These are phyloP conservation scores for Triops longicaudatus DNA, from an alignment of 1,140 invertebrate genomes.

Conservation along the genomic window DNA sequence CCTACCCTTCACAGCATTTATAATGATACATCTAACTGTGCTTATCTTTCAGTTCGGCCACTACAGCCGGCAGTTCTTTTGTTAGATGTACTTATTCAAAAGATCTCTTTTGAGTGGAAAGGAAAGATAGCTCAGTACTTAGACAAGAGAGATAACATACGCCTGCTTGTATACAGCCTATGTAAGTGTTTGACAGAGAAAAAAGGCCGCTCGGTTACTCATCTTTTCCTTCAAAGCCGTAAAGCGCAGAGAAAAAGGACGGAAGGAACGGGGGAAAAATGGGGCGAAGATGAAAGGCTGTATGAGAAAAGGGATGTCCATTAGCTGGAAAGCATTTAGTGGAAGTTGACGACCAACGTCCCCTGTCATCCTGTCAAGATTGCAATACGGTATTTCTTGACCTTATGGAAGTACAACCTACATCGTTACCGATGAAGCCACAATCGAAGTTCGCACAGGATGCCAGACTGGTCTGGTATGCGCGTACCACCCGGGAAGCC, in stretches of 20 bases:
- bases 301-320: background rate
- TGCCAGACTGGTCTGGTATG: background rate
- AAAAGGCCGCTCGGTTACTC: background rate
- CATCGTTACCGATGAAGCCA: background rate
- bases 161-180: background rate
- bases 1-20: background rate
- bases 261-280: background rate
- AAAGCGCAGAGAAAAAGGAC: background rate
- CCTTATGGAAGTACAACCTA: background rate
- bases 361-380: background rate
- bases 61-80: background rate
- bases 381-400: background rate
- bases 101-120: background rate
- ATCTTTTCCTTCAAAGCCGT: background rate
- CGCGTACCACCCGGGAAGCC: background rate
- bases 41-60: background rate
- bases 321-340: background rate
- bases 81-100: background rate
- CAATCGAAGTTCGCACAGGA: background rate
- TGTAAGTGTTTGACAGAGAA: background rate
- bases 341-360: background rate
- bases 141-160: background rate
- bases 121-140: background rate
- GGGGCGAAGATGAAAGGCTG: background rate
- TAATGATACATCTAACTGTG: background rate